These are phyloP conservation scores for Drosophila incognita DNA, from an alignment of 2,888 invertebrate genomes.

Conservation along the genomic window DNA sequence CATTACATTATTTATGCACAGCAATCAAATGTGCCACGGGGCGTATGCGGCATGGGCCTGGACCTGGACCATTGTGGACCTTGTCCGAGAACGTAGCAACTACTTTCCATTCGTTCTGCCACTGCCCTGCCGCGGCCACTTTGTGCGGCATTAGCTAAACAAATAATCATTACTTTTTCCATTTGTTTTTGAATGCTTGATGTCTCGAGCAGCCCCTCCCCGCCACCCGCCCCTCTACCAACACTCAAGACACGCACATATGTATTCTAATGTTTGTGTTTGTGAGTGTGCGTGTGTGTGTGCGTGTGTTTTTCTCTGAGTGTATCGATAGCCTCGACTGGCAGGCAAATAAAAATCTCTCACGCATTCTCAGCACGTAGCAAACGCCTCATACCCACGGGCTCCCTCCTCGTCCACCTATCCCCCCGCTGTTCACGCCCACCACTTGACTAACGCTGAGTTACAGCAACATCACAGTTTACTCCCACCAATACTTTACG, in stretches of 20 bases:
- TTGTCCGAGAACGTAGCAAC: constrained; percentile 32
- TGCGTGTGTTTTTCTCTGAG: constrained; percentile 34
- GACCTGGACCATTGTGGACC: constrained; percentile 27
- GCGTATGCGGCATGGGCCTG: constrained; percentile 65
- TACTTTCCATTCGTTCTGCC: background rate
- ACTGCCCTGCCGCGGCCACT: constrained; percentile 57
- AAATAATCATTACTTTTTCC: constrained; percentile 81
- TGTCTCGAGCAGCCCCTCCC: constrained; percentile 39
- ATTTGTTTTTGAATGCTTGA: constrained; percentile 77
- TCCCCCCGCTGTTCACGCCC: constrained; percentile 26
- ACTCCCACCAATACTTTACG: constrained; percentile 21
- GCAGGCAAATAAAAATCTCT: constrained; percentile 78
- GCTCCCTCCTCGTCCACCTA: constrained; percentile 11
- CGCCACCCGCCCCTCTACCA: no score
- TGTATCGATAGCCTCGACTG: constrained; percentile 63
- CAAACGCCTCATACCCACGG: constrained; percentile 44
- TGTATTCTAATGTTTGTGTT: constrained; percentile 8
- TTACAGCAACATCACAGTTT: constrained; percentile 55
- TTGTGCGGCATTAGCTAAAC: constrained; percentile 81
- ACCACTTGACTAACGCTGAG: constrained; percentile 68
- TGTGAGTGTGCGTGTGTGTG: constrained; percentile 11
- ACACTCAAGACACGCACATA: constrained; percentile 20
- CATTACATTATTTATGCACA: constrained; percentile 68
- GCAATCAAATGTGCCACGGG: constrained; percentile 79
- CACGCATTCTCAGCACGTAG: constrained; percentile 78